Percentiles rank a stretch among this genome's conserved stretches.
Conservation (phyloP, 2,797 vertebrate species). For the Chiloscyllium punctatum region DNA sequence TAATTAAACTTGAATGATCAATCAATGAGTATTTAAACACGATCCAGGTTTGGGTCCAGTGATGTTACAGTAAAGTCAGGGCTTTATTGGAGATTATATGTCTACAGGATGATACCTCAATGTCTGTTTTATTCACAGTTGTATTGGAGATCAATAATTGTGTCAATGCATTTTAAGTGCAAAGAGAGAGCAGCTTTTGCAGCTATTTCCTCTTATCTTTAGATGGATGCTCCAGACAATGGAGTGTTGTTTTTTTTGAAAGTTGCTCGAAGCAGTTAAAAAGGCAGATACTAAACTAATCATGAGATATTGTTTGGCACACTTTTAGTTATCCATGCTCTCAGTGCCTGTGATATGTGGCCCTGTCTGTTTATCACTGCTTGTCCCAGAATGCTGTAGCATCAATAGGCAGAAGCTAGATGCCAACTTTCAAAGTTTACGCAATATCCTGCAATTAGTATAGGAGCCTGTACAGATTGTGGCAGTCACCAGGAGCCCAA, state of each 20-base stretch:
- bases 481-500: background rate
- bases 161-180: slow-evolving; percentile 11
- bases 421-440: background rate
- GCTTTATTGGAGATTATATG: slow-evolving; percentile 4
- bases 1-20: slow-evolving; percentile 26
- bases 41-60: background rate
- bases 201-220: background rate
- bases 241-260: background rate
- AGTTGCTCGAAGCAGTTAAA: background rate
- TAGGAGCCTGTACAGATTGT: background rate
- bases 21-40: background rate
- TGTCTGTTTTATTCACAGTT: background rate
- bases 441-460: background rate
- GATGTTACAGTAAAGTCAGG: background rate
- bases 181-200: background rate
- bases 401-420: too few relatives aligned
- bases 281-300: background rate
- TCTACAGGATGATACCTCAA: background rate
- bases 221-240: background rate
- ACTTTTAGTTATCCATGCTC: background rate
- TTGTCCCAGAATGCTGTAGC: background rate
- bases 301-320: background rate
- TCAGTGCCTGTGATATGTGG: background rate
- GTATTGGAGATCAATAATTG: slow-evolving; percentile 23
- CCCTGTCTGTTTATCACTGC: background rate